Base-by-base conservation (phyloP, 2,113 vertebrate genomes). In the Pelobates fuscus region DNA sequence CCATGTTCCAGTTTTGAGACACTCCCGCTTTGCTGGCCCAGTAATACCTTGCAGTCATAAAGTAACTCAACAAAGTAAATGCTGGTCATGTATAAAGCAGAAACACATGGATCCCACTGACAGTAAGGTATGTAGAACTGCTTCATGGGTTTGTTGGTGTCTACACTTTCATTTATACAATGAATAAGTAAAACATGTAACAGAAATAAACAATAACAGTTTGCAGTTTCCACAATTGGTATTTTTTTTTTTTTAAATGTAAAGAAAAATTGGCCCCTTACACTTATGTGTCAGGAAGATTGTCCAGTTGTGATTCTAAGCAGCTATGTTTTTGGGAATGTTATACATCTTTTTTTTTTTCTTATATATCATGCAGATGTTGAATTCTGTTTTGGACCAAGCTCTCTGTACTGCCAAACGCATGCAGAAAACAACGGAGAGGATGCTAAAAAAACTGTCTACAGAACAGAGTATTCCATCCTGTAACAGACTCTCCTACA, bases 341-440 rank as follows among this genome's bases (percentile, higher is more conserved):
- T 57, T 57, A 21, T 21, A n/a, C 8, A 21, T 23, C 8, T 23
- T 21, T 21, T 57, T 8, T 57, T 3, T 21, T 57, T 3, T 57
- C 54, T 23, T 77, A 32, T 52, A 62, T 71, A 74, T 43, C 75
- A 81, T 79, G 84, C 87, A 89, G 93, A 89, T 41, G 85, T 78
- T 98, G 81, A 91, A 69, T 84, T 88, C 67, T 5, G 84, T 91
- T 69, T 81, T 99, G 81, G 95, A 98, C 83, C 87, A 87, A 66
- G 95, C 94, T 30, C 89, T 98, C 54, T 86, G 91, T 77, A 91
- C 92, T 59, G 95, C 95, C 7, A 89, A 82, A 66, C 80, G 70
- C 62, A 84, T 98, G 92, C 95, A 96, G 89, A 88, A 84, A 87
- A 92, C 91, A 21, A 95, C 96, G 0, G 94, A 95, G 79, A 85